phyloP scores from a whole-genome alignment of 2,888 invertebrate species.

The Hyppa rectilinea region DNA sequence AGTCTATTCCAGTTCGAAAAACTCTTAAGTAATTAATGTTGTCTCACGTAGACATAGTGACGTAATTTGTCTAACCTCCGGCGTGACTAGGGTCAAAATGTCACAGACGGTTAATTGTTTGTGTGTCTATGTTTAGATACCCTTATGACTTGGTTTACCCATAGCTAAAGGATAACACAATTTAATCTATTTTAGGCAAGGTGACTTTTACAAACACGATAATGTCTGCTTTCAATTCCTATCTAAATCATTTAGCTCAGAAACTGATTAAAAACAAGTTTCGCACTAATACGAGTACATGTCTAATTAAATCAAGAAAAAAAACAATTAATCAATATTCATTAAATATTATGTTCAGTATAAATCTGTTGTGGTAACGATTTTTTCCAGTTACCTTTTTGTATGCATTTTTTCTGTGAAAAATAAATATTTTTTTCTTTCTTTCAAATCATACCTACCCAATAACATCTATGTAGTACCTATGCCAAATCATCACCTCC shows the following conservation, averaged over 20 bases:
- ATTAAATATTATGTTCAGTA: no score
- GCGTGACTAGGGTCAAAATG: conserved; percentile 7
- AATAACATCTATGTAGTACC: neutral
- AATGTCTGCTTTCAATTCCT: neutral
- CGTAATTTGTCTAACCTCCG: conserved; percentile 24
- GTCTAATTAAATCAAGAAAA: no score
- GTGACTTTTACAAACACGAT: neutral
- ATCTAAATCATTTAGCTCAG: neutral
- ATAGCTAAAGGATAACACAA: neutral
- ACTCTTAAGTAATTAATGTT: neutral
- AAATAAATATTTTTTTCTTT: no score
- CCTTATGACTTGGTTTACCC: neutral
- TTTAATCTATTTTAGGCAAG: neutral
- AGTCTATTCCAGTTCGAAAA: neutral
- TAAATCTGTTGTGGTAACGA: no score
- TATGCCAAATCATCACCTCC: neutral
- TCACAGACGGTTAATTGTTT: conserved; percentile 19
- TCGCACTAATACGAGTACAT: no score
- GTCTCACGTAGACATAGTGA: neutral
- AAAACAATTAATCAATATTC: no score
- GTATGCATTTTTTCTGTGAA: no score
- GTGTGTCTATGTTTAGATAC: neutral
- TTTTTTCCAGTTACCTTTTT: no score
- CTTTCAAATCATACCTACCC: no score
- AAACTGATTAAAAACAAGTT: neutral